phyloP scores from a whole-genome alignment of 2,113 vertebrate species.

The Montifringilla adamsi region DNA sequence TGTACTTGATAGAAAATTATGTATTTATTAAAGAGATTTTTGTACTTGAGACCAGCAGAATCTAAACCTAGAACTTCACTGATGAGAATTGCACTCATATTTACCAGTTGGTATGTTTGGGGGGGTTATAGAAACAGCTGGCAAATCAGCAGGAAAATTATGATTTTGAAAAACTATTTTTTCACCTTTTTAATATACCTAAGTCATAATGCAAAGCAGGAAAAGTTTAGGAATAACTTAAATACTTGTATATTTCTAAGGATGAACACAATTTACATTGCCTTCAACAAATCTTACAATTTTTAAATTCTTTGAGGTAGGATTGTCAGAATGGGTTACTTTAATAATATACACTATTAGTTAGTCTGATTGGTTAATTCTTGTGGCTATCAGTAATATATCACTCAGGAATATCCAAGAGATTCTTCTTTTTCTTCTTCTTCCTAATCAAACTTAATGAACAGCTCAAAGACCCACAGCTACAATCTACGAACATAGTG shows the following conservation, averaged over 20 bases:
- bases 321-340: background rate
- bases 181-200: background rate
- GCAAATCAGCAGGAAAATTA: slow-evolving; percentile 72
- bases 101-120: slow-evolving; percentile 53
- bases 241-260: background rate
- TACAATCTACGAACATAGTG: background rate
- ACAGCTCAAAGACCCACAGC: background rate
- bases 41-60: slow-evolving; percentile 26
- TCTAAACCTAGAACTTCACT: slow-evolving; percentile 38
- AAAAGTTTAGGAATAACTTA: background rate
- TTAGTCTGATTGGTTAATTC: background rate
- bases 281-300: background rate
- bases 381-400: background rate
- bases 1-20: background rate
- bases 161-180: slow-evolving; percentile 70
- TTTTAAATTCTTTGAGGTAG: background rate
- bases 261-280: background rate
- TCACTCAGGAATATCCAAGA: background rate
- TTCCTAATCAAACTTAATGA: background rate
- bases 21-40: background rate
- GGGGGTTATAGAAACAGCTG: slow-evolving; percentile 69
- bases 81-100: slow-evolving; percentile 16
- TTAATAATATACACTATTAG: background rate
- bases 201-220: background rate
- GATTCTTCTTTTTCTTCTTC: background rate